Evolutionary conservation across 1,140 invertebrate species (phyloP).

Genomic region (Sesamia nonagrioides): DNA sequence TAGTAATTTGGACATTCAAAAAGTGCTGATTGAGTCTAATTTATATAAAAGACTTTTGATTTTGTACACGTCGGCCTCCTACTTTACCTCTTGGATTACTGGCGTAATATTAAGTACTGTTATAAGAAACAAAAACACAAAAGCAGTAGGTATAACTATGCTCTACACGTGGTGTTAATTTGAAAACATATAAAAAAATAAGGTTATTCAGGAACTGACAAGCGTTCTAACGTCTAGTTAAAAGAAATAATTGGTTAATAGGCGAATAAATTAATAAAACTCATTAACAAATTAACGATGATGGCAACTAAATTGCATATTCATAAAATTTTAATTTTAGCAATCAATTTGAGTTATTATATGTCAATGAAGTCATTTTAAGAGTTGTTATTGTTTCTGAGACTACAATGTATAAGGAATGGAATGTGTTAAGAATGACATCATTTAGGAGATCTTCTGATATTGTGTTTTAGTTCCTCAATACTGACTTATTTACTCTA

Average conservation of each 20-base stretch:
- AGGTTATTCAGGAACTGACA: constrained; percentile 36
- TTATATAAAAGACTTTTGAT: no score
- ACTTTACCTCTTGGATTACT: no score
- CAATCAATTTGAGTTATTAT: constrained; percentile 4
- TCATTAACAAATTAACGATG: constrained; percentile 29
- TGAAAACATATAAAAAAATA: background rate
- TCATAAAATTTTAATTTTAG: constrained; percentile 24
- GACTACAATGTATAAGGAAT: background rate
- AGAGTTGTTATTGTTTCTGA: background rate
- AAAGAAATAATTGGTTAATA: constrained; percentile 31
- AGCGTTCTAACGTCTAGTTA: background rate
- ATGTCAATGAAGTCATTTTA: constrained; percentile 5
- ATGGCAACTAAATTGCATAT: constrained; percentile 9
- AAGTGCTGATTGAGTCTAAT: no score
- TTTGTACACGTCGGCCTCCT: no score
- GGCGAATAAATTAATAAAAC: constrained; percentile 10
- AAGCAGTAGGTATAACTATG: no score
- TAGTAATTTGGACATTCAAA: no score
- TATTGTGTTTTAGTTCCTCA: constrained; percentile 12
- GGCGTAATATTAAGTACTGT: no score
- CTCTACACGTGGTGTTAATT: background rate
- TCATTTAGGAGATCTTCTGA: background rate
- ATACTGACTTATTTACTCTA: background rate
- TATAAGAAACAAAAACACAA: no score
- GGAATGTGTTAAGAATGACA: background rate